Percentiles rank a stretch among this genome's conserved stretches.
These are phyloP conservation scores for Meliscaeva auricollis DNA, from an alignment of 2,888 invertebrate species.

Conservation along the genomic window DNA sequence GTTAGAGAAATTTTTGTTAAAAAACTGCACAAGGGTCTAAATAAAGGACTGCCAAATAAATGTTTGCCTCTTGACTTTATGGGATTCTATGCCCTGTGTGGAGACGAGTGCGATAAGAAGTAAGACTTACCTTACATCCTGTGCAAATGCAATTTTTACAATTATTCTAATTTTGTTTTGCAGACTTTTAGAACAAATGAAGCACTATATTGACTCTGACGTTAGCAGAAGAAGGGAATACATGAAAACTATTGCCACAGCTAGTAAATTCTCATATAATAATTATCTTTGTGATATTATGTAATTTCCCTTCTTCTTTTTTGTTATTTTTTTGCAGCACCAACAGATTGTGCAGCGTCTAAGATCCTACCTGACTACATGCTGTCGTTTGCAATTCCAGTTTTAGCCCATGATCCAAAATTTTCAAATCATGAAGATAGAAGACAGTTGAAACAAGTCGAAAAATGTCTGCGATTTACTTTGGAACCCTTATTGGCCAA, in stretches of 20 bases:
- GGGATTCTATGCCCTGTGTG: slow-evolving; percentile 96
- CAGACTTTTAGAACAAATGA: slow-evolving; percentile 85
- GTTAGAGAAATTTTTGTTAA: slow-evolving; percentile 95
- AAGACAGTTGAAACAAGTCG: slow-evolving; percentile 90
- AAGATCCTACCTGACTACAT: slow-evolving; percentile 98
- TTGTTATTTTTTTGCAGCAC: slow-evolving; percentile 56
- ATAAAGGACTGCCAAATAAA: slow-evolving; percentile 93
- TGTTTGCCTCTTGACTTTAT: slow-evolving; percentile 98
- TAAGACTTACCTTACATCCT: slow-evolving; percentile 80
- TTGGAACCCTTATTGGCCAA: slow-evolving; percentile 96
- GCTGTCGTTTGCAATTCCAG: slow-evolving; percentile 97
- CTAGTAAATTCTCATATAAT: slow-evolving; percentile 80
- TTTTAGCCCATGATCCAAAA: slow-evolving; percentile 96
- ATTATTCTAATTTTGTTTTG: slow-evolving; percentile 11
- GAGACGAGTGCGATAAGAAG: slow-evolving; percentile 93
- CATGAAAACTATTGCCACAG: slow-evolving; percentile 91
- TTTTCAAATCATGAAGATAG: slow-evolving; percentile 92
- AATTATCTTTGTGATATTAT: background rate
- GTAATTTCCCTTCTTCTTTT: background rate
- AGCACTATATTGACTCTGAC: slow-evolving; percentile 94
- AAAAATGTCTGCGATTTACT: slow-evolving; percentile 96
- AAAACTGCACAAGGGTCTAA: slow-evolving; percentile 95
- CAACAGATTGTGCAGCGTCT: slow-evolving; percentile 87
- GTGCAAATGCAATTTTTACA: background rate
- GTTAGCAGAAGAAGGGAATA: slow-evolving; percentile 96